phyloP scores from a whole-genome alignment of 1,140 invertebrate genomes.

The Telenomus remus region DNA sequence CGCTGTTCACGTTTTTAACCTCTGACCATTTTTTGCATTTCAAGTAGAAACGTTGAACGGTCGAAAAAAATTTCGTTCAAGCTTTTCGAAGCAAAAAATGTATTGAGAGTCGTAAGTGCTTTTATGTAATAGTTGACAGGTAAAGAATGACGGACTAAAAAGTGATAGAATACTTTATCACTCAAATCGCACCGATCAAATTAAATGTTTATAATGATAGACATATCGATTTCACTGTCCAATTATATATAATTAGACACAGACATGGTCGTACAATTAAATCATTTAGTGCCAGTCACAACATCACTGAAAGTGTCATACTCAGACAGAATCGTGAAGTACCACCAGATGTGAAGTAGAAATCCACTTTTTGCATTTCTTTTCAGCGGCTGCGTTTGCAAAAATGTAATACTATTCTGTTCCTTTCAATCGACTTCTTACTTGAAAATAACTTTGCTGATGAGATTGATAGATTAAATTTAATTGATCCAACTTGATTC shows the following conservation, averaged over 20 bases:
- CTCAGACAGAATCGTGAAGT: background rate
- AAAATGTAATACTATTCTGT: too few relatives aligned
- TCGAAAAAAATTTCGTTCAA: background rate
- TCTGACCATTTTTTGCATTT: conserved; percentile 2
- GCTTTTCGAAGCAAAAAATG: too few relatives aligned
- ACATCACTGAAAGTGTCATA: conserved; percentile 8
- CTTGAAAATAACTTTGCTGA: too few relatives aligned
- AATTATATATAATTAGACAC: conserved; percentile 31
- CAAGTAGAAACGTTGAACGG: too few relatives aligned
- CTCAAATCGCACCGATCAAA: conserved; percentile 7
- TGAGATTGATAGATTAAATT: too few relatives aligned
- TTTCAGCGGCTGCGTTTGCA: too few relatives aligned
- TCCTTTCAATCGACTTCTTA: too few relatives aligned
- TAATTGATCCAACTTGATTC: too few relatives aligned
- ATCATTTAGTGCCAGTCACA: conserved; percentile 15
- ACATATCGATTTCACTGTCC: conserved; percentile 28
- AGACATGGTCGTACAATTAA: conserved; percentile 22
- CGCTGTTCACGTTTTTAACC: conserved; percentile 23
- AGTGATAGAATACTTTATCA: conserved; percentile 11
- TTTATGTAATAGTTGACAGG: too few relatives aligned
- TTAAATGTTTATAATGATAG: conserved; percentile 12
- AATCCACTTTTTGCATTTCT: too few relatives aligned
- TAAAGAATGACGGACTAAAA: conserved; percentile 9
- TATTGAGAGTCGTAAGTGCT: too few relatives aligned
- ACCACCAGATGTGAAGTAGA: too few relatives aligned